Conservation (phyloP, 2,113 vertebrate species). For the Gallinago undulata region DNA sequence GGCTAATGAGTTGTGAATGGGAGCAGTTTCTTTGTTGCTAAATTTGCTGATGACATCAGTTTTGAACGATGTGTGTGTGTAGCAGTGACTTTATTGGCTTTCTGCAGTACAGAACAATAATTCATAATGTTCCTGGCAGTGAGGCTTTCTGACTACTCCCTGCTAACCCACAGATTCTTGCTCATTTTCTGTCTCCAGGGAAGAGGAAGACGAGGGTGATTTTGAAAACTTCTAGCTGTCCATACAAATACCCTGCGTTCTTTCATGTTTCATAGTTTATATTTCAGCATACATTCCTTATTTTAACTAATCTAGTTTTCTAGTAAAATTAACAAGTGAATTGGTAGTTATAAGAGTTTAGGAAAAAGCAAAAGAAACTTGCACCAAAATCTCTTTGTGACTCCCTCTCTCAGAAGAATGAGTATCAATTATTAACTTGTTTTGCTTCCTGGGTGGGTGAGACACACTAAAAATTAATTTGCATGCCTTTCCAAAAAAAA, state of each 20-base stretch:
- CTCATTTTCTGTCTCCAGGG: not conserved
- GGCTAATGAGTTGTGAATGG: not conserved
- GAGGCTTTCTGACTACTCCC: not conserved
- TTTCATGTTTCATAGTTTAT: not conserved
- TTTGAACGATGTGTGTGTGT: not conserved
- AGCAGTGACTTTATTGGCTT: not conserved
- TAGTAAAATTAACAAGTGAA: not conserved
- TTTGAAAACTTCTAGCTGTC: not conserved
- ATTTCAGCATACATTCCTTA: not conserved
- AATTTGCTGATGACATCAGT: constrained; percentile 37
- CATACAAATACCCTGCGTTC: not conserved
- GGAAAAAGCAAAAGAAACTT: not conserved
- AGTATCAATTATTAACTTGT: not conserved
- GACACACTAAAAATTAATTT: not conserved
- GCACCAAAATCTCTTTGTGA: not conserved
- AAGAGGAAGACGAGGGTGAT: not conserved
- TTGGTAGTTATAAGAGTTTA: not conserved
- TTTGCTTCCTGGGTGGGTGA: not conserved
- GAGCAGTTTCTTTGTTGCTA: not conserved
- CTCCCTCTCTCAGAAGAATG: not conserved
- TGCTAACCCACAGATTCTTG: not conserved
- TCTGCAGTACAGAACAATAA: constrained; percentile 26
- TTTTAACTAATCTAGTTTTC: not conserved
- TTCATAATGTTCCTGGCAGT: constrained; percentile 4
- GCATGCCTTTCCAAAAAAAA: not conserved